These are phyloP conservation scores for Leptopilina clavipes DNA, from an alignment of 1,140 invertebrate genomes.

Conservation along the genomic window DNA sequence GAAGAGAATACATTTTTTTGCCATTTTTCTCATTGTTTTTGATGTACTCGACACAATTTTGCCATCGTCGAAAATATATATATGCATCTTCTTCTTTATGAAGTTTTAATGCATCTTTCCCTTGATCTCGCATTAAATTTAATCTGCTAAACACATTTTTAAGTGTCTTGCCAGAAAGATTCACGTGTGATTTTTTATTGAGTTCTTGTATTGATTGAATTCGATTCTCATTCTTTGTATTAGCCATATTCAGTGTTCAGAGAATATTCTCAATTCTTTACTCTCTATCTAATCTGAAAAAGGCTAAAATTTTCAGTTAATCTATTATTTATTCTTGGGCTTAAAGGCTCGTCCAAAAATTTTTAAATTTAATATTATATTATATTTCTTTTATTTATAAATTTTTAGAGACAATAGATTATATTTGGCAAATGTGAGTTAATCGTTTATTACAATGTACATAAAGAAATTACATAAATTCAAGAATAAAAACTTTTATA, in stretches of 20 bases:
- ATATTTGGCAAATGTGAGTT: background rate
- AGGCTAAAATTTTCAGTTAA: background rate
- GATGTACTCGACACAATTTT: constrained; percentile 77
- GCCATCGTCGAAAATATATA: constrained; percentile 82
- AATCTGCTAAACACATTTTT: constrained; percentile 73
- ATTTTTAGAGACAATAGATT: no score
- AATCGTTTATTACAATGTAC: background rate
- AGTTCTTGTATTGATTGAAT: constrained; percentile 40
- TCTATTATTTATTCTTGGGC: no score
- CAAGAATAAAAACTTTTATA: background rate
- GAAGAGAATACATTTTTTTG: constrained; percentile 61
- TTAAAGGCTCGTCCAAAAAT: no score
- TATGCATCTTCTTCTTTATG: constrained; percentile 83
- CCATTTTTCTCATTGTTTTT: constrained; percentile 76
- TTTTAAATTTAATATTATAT: no score
- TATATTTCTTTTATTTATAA: no score
- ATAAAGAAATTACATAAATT: background rate
- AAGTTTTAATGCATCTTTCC: constrained; percentile 73
- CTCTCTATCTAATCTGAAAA: constrained; percentile 26
- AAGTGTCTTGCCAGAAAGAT: constrained; percentile 46
- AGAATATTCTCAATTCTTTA: background rate
- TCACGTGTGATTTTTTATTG: constrained; percentile 39
- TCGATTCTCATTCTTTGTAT: background rate
- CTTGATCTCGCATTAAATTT: constrained; percentile 77
- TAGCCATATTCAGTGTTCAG: background rate